Base-by-base conservation (phyloP, 2,888 invertebrate genomes). In the Agrypnus murinus region DNA sequence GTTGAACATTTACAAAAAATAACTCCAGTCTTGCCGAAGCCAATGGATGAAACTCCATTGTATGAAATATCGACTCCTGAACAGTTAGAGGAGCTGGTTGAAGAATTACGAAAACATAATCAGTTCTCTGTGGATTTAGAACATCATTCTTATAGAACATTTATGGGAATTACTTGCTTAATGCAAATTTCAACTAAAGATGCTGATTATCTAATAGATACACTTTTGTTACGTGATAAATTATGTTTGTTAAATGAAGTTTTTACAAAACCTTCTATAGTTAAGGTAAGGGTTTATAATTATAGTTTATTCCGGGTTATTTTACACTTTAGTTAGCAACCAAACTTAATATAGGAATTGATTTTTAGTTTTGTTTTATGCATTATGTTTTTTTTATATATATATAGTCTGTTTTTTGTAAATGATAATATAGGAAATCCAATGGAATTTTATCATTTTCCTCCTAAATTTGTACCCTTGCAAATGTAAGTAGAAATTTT, bases 91-190 rank as follows among this genome's bases (percentile, higher is more conserved):
- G 84, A 87, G 1, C 86, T 98, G 46, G 80, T 95, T 1, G 84
- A 89, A 0, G 92, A 93, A 72, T 86, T 99, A 69, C 86, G 87
- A 45, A 85, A 85, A 0, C 90, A 91, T n/a, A 85, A 86, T 1
- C 94, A 94, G 82, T 89, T 99, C 62, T 96, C 97, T 0, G 90
- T 99, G 0, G 99, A 99, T 87, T 87, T 99, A 58, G 95, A 95
- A 88, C 97, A 98, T 85, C 98, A 99, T 84, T 93, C 94, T 0
- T 97, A 96, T 82, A 89, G 98, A 69, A 92, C 94, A 0, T 99
- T 94, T 84, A 93, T 94, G 87, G 99, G 99, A 0, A 91, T 99
- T 64, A 97, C 98, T 0, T 99, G 99, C 83, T 88, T 99, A 1
- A 92, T 99, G 85, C 99, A 99, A 87, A 94, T 99, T 77, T 96